Evolutionary conservation across 92 coral and sea anemone species (phyloP), one percentile per base, ranked within the genome.

Genomic region (Epizoanthus illoricatus): DNA sequence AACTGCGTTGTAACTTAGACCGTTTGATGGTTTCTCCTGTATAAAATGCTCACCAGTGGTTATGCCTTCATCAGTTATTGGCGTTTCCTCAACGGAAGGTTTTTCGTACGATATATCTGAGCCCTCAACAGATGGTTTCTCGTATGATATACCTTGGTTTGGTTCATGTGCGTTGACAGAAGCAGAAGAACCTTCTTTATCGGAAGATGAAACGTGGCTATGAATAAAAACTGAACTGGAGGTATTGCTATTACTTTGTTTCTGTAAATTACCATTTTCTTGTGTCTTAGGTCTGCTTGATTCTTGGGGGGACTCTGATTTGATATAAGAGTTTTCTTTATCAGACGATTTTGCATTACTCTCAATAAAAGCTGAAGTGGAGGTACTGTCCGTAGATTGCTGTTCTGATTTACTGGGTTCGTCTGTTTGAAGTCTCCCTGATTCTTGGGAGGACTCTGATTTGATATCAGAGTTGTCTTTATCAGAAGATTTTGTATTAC

Each of bases 71-170:
- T 74, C 70, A 3, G 81, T 41, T 61, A 76, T 76, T 0, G 70
- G 81, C 4, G 70, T 76, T 59, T 76, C 81, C 70, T 76, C 81
- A 64, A 76, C 70, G 23, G 81, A 60, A 5, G 81, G 81, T n/a
- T 76, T 76, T 76, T 76, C 81, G 59, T 76, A 9, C 7, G 45
- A 19, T 15, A 21, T 49, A 49, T 49, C 56, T 49, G 56, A 49
- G 56, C 56, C 81, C 59, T 76, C 69, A 64, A 76, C 70, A 10
- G 70, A 39, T 5, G 81, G 81, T 41, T 76, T 76, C 59, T 76
- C 70, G 70, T 76, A n/a, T 6, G 23, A 19, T 7, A 21, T 49
- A 49, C 1, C 56, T 49, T 49, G 10, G 11, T 49, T 49, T 23
- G 52, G 36, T 52, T 28, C n/a, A 45, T 60, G 56, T 49, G 1